Base-by-base conservation (phyloP, 2,888 invertebrate species). In the Acleris laterana region DNA sequence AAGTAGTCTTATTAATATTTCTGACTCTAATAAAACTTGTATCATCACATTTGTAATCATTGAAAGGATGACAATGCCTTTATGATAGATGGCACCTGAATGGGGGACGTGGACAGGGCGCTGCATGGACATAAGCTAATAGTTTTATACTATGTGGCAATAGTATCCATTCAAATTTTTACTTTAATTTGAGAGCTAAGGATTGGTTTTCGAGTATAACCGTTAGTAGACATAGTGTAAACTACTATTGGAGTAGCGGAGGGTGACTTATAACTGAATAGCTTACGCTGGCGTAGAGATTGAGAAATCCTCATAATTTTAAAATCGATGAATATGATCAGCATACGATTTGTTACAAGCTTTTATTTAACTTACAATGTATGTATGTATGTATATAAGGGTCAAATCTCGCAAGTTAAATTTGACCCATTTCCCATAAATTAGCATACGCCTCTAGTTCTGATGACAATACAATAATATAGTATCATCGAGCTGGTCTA, bases 11-110 rank as follows among this genome's bases (percentile, higher is more conserved):
- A 13, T 38, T 38, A 13, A 13, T 38, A 38, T 38, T 13, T 13
- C 13, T 9, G 38, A 38, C 5, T 53, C 11, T 32, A 53, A 19
- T 7, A 38, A 38, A 38, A 38, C 19, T 32, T 53, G 19, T 20
- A 28, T 48, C 32, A 49, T 49, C 6, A 48, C 28, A 22, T 32
- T 58, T 32, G 32, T 48, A 49, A 49, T 49, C 32, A 58, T 49
- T 28, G 49, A 49, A 58, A 32, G 49, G 16, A 58, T 58, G 32
- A 58, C 49, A 49, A 49, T 49, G 49, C 17, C 46, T 16, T n/a
- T 46, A 38, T 17, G n/a, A 17, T 11, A 51, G 19, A 19, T 53
- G 53, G 17, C 38, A 38, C 19, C 17, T 38, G n/a, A 53, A 53
- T 38, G 17, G 38, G 1, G 38, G 13, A 38, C 7, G 52, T 13